Evolutionary conservation across 92 coral and sea anemone species (phyloP).

Genomic region (Porites lobata): DNA sequence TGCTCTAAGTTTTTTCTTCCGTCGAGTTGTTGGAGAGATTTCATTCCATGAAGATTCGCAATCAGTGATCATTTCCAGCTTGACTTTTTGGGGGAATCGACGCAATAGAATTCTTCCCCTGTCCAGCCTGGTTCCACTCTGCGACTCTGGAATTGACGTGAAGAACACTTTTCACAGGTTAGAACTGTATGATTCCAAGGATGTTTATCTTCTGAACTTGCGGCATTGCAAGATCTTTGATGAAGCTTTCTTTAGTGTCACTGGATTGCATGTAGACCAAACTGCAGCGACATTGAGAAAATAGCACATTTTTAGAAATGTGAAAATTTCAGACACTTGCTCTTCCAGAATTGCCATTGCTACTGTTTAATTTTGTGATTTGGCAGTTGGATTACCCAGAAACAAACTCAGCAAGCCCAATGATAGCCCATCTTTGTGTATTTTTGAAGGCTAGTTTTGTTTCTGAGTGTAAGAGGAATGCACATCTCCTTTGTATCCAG

Average conservation of each 20-base stretch:
- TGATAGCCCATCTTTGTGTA: too few relatives aligned
- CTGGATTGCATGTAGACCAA: conserved; percentile 53
- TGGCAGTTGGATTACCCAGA: too few relatives aligned
- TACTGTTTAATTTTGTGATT: too few relatives aligned
- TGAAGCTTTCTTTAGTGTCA: conserved; percentile 42
- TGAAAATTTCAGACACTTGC: not conserved
- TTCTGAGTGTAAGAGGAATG: too few relatives aligned
- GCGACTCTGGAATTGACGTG: conserved; percentile 75
- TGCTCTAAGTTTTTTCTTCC: conserved; percentile 84
- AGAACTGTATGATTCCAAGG: conserved; percentile 56
- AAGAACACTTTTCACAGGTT: conserved; percentile 80
- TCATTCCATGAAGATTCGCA: conserved; percentile 50
- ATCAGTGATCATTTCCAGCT: conserved; percentile 74
- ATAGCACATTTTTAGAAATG: not conserved
- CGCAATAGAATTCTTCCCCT: conserved; percentile 61
- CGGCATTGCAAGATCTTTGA: conserved; percentile 78
- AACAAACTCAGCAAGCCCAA: too few relatives aligned
- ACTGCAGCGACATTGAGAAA: conserved; percentile 3
- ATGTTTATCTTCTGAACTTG: conserved; percentile 71
- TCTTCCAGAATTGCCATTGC: not conserved
- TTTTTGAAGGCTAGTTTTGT: too few relatives aligned
- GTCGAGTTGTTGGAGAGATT: conserved; percentile 84
- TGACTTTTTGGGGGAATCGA: conserved; percentile 93
- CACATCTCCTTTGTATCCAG: too few relatives aligned
- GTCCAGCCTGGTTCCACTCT: conserved; percentile 57